phyloP scores from a whole-genome alignment of 2,113 vertebrate species.

The Columbina picui region DNA sequence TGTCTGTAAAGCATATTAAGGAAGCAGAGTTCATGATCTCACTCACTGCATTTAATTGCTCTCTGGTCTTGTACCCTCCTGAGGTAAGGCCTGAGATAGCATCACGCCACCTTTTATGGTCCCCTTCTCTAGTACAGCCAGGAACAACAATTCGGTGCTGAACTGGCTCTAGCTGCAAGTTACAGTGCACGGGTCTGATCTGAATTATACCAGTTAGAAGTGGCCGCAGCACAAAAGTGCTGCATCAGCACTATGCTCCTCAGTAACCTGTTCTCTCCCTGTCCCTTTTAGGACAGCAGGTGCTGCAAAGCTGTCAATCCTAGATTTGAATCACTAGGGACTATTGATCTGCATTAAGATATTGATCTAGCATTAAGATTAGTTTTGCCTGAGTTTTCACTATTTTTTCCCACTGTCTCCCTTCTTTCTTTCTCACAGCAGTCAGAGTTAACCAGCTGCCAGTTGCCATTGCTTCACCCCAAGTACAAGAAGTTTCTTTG shows the following conservation, averaged over 20 bases:
- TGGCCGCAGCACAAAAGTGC: not conserved
- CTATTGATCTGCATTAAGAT: not conserved
- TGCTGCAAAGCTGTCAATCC: not conserved
- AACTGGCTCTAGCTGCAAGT: fast-evolving
- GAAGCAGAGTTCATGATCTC: not conserved
- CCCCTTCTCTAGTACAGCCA: not conserved
- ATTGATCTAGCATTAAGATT: not conserved
- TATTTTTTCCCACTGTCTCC: fast-evolving
- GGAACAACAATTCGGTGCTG: not conserved
- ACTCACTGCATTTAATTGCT: not conserved
- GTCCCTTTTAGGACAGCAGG: not conserved
- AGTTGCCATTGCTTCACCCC: constrained; percentile 75
- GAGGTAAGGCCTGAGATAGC: not conserved
- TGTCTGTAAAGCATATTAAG: not conserved
- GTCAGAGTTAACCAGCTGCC: constrained; percentile 74
- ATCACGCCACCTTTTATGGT: not conserved
- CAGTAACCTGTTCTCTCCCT: not conserved
- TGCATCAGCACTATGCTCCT: not conserved
- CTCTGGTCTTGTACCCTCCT: not conserved
- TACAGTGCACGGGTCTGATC: not conserved
- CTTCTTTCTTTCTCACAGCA: constrained; percentile 36
- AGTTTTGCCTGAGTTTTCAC: not conserved
- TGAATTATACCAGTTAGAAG: not conserved
- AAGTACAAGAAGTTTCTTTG: constrained; percentile 75
- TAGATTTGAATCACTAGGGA: not conserved